Conservation (phyloP, 2,797 vertebrate genomes). For the Sibirionetta formosa region DNA sequence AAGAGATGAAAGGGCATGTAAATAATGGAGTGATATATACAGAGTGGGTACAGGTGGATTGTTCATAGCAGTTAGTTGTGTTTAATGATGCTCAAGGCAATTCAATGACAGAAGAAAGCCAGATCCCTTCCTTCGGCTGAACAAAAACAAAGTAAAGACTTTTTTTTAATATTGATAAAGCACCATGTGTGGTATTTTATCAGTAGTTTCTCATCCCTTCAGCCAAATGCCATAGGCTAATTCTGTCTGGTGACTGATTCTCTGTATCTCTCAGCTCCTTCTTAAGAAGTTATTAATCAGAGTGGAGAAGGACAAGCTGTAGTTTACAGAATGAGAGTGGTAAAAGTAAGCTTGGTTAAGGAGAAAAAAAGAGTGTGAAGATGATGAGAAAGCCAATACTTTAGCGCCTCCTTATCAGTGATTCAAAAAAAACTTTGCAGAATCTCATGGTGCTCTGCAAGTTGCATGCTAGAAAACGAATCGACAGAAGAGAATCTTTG, state of each 20-base stretch:
- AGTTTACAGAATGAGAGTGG: not conserved
- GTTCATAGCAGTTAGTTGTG: not conserved
- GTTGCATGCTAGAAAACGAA: not conserved
- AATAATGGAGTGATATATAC: not conserved
- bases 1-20: not conserved
- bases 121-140: not conserved
- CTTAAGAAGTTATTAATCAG: not conserved
- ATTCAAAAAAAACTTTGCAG: not conserved
- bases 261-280: not conserved
- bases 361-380: not conserved
- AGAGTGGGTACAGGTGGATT: not conserved
- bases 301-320: not conserved
- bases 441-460: not conserved
- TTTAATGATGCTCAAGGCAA: constrained; percentile 4
- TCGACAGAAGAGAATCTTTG: not conserved
- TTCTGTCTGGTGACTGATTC: not conserved
- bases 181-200: not conserved
- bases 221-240: not conserved
- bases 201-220: not conserved
- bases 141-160: not conserved
- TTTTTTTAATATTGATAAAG: not conserved
- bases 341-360: not conserved
- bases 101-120: not conserved
- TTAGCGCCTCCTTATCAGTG: not conserved
- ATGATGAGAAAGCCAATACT: not conserved